A percentile compares a stretch with the other conserved stretches of the same genome.
phyloP scores from a whole-genome alignment of 2,888 invertebrate species.

The Theristus sp. region DNA sequence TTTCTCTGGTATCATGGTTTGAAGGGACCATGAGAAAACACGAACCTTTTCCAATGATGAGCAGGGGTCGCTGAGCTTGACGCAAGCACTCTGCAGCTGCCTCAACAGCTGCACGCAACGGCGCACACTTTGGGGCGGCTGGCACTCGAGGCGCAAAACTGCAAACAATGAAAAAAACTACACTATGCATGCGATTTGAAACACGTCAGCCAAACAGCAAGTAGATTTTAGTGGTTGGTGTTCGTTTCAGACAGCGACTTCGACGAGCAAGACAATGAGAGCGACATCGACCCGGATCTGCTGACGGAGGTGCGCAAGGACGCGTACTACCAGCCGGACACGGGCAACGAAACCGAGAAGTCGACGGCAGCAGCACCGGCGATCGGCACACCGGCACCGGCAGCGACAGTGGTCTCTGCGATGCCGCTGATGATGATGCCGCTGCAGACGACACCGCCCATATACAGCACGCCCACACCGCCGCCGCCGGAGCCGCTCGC shows the following conservation, averaged over 20 bases:
- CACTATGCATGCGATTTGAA: background rate
- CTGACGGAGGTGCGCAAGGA: background rate
- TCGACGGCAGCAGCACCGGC: background rate
- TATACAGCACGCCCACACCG: background rate
- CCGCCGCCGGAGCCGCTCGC: background rate
- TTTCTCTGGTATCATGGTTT: too few relatives aligned
- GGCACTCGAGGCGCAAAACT: background rate
- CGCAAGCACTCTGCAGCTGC: constrained; percentile 50
- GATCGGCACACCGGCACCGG: background rate
- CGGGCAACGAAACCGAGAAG: background rate
- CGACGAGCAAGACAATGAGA: background rate
- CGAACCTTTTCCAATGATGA: constrained; percentile 78
- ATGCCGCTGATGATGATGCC: background rate
- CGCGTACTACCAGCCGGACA: background rate
- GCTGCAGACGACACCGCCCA: background rate
- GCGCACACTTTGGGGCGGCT: constrained; percentile 36
- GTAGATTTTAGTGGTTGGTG: too few relatives aligned
- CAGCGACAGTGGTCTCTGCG: too few relatives aligned
- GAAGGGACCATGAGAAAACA: too few relatives aligned
- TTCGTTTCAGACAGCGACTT: constrained; percentile 1
- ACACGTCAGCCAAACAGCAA: background rate
- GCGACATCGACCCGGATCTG: background rate
- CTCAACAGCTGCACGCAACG: constrained; percentile 49
- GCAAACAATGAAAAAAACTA: too few relatives aligned
- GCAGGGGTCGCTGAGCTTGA: constrained; percentile 54